phyloP scores from a whole-genome alignment of 2,888 invertebrate species.

The Hipparchia semele region DNA sequence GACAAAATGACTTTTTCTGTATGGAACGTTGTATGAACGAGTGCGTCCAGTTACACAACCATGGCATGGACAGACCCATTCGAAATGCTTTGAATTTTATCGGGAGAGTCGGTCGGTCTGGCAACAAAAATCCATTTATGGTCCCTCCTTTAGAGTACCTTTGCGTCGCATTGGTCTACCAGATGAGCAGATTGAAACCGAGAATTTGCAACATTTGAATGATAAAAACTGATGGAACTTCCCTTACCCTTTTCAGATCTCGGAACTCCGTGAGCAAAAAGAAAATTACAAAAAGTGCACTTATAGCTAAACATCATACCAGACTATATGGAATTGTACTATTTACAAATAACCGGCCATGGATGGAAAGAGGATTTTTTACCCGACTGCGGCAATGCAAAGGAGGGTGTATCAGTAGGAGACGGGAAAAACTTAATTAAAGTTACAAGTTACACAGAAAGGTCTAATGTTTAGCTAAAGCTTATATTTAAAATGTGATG shows the following conservation, averaged over 20 bases:
- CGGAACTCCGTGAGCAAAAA: constrained; percentile 17
- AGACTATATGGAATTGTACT: background rate
- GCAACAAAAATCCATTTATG: too few species aligned
- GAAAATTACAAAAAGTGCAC: constrained; percentile 6
- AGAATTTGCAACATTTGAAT: background rate
- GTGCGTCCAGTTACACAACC: too few species aligned
- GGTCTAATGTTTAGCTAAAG: background rate
- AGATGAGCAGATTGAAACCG: background rate
- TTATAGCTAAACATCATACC: constrained; percentile 24
- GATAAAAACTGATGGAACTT: background rate
- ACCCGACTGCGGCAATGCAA: too few species aligned
- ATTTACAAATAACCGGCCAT: background rate
- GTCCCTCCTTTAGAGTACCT: too few species aligned
- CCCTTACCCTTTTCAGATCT: constrained; percentile 17
- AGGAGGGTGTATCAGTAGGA: too few species aligned
- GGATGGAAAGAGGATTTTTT: too few species aligned
- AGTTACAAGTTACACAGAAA: background rate
- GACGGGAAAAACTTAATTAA: background rate
- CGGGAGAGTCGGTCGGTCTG: background rate
- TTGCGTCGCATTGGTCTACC: too few species aligned
- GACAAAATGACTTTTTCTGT: too few species aligned
- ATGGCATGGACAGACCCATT: too few species aligned
- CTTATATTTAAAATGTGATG: background rate
- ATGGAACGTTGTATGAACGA: too few species aligned
- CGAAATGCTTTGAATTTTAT: background rate